Evolutionary conservation across 2,888 invertebrate genomes (phyloP), one percentile per base, ranked within the genome.

Genomic region (Drosophila incognita): DNA sequence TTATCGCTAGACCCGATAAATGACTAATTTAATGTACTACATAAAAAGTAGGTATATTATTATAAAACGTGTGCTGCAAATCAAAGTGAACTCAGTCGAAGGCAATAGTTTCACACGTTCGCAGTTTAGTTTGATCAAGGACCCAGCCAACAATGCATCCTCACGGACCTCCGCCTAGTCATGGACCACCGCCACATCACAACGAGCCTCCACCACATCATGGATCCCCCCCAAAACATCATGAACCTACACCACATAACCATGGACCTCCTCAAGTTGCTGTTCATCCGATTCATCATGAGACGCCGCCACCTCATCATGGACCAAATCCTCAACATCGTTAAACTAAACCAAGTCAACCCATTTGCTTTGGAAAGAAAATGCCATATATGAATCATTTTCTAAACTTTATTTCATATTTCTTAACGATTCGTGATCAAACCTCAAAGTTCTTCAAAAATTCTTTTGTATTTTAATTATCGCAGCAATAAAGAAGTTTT

Each of bases 171-270:
- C 54, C 65, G 15, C 31, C 62, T 4, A 1, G 11, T 27, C 54
- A 66, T 18, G 66, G 62, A 42, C 69, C 67, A 1, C 58, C 57
- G 0, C 2, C 46, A 46, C 76, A 70, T 36, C 70, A 60, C 15
- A 76, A 76, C 7, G 78, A 69, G 13, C 72, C 75, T 1, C 74
- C 74, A 13, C 27, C 29, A 2, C 76, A 70, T 31, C 70, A 60
- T 15, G 4, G 78, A 70, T 8, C 72, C 75, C 0, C 74, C 74
- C 27, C 29, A n/a, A n/a, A 64, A 3, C 78, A 67, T 0, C 72
- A 72, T 18, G 61, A 51, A n/a, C 64, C 76, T 0, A 67, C 76
- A 0, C 38, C 65, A 2, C 49, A 54, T 24, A 62, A 62, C 29
- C 69, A 72, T 53, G 62, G 67, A 7, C 72, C 71, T 18, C 76